Evolutionary conservation across 2,888 invertebrate genomes (phyloP).

Genomic region (Coenonympha arcania): DNA sequence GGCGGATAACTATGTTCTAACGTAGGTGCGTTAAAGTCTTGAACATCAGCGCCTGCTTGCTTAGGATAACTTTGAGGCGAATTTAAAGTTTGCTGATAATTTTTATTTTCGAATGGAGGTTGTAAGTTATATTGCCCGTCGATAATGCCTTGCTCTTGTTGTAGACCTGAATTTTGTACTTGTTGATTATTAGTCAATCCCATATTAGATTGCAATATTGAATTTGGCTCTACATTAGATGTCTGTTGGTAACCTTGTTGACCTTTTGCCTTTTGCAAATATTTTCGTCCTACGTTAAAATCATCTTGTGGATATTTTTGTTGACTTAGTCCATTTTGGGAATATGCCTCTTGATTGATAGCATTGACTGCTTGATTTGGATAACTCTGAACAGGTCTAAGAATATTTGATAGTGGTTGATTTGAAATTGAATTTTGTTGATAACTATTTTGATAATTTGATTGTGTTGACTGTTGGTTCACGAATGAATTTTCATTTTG

Average conservation of each 20-base stretch:
- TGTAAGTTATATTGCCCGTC: constrained; percentile 1
- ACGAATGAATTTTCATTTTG: not conserved
- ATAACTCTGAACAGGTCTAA: not conserved
- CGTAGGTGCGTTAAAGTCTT: not conserved
- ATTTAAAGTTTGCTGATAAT: not conserved
- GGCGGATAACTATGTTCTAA: not conserved
- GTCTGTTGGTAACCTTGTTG: not conserved
- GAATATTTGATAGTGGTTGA: not conserved
- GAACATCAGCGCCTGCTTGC: not conserved
- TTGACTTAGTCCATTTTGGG: not conserved
- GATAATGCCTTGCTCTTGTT: not conserved
- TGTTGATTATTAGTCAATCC: constrained; percentile 8
- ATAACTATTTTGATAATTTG: not conserved
- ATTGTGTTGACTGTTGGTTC: not conserved
- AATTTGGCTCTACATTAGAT: not conserved
- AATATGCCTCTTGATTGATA: not conserved
- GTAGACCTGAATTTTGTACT: not conserved
- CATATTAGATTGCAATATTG: not conserved
- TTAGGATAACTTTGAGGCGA: not conserved
- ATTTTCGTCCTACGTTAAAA: constrained; percentile 6
- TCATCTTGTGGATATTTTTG: constrained; percentile 3
- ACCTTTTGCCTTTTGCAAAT: constrained; percentile 2
- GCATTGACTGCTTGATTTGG: not conserved
- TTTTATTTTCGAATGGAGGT: not conserved
- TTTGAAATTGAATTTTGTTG: not conserved